These are phyloP conservation scores for Opisthocomus hoazin DNA, from an alignment of 2,113 vertebrate species.

Conservation along the genomic window DNA sequence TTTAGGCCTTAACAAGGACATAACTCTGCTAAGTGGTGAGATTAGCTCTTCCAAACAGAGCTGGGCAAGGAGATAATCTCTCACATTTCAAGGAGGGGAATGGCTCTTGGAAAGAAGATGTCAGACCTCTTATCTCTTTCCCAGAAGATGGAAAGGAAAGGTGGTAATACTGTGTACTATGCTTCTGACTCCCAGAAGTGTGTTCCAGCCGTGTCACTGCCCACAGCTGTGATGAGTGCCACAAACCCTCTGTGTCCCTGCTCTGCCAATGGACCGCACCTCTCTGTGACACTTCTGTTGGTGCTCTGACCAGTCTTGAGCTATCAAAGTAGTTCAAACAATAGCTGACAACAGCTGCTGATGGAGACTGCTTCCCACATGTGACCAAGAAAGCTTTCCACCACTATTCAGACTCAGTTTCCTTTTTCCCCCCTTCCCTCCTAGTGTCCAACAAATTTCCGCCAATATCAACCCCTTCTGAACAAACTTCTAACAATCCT, in stretches of 20 bases:
- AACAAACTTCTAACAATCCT: neutral
- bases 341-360: neutral
- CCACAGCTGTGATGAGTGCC: neutral
- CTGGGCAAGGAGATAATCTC: neutral
- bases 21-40: neutral
- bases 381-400: neutral
- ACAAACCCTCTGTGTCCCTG: neutral
- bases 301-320: neutral
- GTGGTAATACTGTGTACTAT: neutral
- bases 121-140: neutral
- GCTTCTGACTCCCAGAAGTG: neutral
- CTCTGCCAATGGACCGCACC: neutral
- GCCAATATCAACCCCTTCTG: neutral
- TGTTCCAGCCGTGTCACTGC: neutral
- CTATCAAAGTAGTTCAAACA: neutral
- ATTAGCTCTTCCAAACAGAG: neutral
- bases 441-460: neutral
- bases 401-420: neutral
- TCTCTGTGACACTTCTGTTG: neutral
- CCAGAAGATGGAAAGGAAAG: neutral
- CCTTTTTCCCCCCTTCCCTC: neutral
- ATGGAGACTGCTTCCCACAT: neutral
- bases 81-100: neutral
- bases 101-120: neutral
- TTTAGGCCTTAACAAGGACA: neutral